Evolutionary conservation across 2,113 vertebrate species (phyloP), one percentile per base, ranked within the genome.

Genomic region (Eubucco bourcierii): DNA sequence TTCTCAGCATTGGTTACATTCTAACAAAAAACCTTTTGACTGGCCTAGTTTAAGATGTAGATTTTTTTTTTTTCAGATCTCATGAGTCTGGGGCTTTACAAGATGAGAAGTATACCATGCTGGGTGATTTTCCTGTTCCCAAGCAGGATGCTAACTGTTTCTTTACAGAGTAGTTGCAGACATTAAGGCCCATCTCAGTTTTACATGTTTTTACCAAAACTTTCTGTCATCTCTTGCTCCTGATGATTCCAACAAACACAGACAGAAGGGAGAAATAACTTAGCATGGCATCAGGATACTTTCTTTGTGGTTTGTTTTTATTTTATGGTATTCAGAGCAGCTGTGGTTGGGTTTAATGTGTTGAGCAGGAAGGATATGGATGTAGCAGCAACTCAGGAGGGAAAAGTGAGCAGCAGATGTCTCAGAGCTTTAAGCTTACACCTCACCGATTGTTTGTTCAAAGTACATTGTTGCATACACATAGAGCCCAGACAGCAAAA

Each of bases 401-500:
- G 55, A 76, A 24, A 44, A 75, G 74, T 1, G 1, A 86, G 41
- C 24, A 21, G 52, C 9, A 37, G 55, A 37, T 44, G 9, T 50
- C 77, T 84, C 39, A 12, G 7, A 88, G 25, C 59, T 74, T 89
- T 21, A 21, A 17, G 10, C 10, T 65, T 71, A n/a, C 8, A 41
- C 8, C 64, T 65, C 50, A 52, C 23, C 25, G 20, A 20, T 34
- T 1, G 8, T 44, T 92, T 74, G 88, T 77, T 44, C n/a, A 44
- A 75, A 91, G 63, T 12, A 46, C 23, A 4, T 74, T 1, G 0
- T 58, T 75, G 58, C 23, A 9, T 39, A 10, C 1, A 1, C 47
- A 64, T n/a, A 23, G 46, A 65, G 90, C 80, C 44, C 16, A 44
- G 65, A 20, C 24, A 88, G 6, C 25, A 34, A 28, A 33, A 41